Percentiles rank a stretch among this genome's conserved stretches.
phyloP scores from a whole-genome alignment of 2,888 invertebrate species.

The Phortica okadai region DNA sequence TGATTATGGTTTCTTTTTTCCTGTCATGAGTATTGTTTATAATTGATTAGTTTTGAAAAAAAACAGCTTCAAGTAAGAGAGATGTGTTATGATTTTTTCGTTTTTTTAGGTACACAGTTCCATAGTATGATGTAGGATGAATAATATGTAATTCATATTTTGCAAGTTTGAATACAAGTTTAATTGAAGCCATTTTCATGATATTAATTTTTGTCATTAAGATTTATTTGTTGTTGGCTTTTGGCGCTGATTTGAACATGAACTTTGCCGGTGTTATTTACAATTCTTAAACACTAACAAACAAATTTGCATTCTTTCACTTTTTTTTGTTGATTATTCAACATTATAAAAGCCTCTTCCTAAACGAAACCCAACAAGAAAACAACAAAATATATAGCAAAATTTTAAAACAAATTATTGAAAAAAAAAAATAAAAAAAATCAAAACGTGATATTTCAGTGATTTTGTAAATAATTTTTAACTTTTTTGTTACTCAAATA shows the following conservation, averaged over 20 bases:
- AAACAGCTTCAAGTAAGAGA: neutral
- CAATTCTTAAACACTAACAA: neutral
- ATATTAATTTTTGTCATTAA: conserved; percentile 35
- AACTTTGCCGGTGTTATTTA: neutral
- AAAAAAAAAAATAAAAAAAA: neutral
- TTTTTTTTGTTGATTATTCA: neutral
- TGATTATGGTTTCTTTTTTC: conserved; percentile 26
- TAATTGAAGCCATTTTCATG: conserved; percentile 38
- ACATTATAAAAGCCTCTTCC: neutral
- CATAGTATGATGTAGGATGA: conserved; percentile 51
- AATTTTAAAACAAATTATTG: neutral
- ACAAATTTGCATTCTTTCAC: neutral
- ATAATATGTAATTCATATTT: conserved; percentile 54
- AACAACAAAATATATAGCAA: neutral
- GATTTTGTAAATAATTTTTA: conserved; percentile 31
- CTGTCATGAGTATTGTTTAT: conserved; percentile 21
- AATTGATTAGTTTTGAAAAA: neutral
- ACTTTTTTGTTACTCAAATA: neutral
- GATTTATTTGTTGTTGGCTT: conserved; percentile 21
- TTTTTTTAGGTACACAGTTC: conserved; percentile 66
- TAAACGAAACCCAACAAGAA: neutral
- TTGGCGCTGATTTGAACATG: neutral
- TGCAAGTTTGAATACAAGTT: conserved; percentile 18
- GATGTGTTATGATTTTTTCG: conserved; percentile 45
- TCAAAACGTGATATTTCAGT: conserved; percentile 42